Base-by-base conservation (phyloP, 2,797 vertebrate species). In the Enteromius viviparus region DNA sequence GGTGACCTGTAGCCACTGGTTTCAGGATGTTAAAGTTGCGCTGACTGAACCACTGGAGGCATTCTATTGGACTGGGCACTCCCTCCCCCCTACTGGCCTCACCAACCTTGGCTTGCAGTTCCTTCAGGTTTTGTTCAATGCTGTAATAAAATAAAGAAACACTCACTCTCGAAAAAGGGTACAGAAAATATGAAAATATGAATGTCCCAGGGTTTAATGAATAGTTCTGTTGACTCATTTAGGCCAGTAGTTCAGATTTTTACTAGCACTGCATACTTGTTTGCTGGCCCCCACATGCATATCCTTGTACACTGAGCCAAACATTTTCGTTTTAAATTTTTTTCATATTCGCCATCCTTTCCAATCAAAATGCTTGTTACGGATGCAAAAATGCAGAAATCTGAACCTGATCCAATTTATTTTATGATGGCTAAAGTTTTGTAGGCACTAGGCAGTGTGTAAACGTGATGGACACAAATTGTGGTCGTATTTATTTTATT, bases 111-210 rank as follows among this genome's bases (percentile, higher is more conserved):
- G 86, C 91, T 83, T 97, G 96, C 71, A 98, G 94, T 72, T 96
- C 95, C 90, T 94, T 95, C 68, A 98, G 92, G 88, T 95, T 96
- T 55, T 95, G 93, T 82, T 98, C 95, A 90, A 97, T 95, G 84
- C 97, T 99, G 90, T 81, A 77, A 51, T 66, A 7, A 78, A 19
- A 82, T 3, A 65, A 60, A 83, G 37, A 76, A 69, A 72, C 64
- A 72, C 51, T 74, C 47, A 72, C 77, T 83, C 15, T 79, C 62
- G 85, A 58, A 53, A 29, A 86, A 23, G 82, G 34, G 82, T 76
- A 85, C 68, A 32, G 4, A 5, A 40, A 72, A 72, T 51, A 19
- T 29, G 29, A 72, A 34, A 74, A 53, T 11, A 32, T 0, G 49
- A 4, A 51, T 29, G 42, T 10, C 42, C 6, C 14, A 71, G 14